Conservation (phyloP, 1,140 invertebrate species). For the Teleogryllus occipitalis region DNA sequence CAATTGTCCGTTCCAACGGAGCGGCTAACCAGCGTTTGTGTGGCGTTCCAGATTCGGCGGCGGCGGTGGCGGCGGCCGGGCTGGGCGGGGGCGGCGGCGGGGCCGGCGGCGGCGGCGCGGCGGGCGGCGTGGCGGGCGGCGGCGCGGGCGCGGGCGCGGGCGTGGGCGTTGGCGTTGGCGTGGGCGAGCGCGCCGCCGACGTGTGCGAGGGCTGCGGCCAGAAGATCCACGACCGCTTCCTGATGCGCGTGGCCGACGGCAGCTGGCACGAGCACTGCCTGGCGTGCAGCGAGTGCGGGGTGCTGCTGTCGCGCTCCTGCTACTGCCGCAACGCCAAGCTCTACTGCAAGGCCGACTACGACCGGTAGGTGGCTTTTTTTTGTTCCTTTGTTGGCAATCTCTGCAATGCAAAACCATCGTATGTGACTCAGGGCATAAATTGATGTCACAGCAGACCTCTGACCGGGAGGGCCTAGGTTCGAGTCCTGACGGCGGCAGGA, state of each 20-base stretch:
- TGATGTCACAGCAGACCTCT: too few species aligned
- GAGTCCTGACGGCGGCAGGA: too few species aligned
- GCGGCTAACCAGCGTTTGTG: too few species aligned
- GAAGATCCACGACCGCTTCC: slow-evolving; percentile 85
- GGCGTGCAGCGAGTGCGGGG: slow-evolving; percentile 81
- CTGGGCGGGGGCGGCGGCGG: slow-evolving; percentile 11
- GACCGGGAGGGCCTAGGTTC: too few species aligned
- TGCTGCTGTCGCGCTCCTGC: slow-evolving; percentile 76
- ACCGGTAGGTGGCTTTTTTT: slow-evolving; percentile 50
- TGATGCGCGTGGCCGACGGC: slow-evolving; percentile 83
- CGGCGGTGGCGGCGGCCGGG: neutral
- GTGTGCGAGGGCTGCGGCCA: slow-evolving; percentile 86
- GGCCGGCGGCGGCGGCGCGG: neutral
- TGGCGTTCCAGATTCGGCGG: neutral
- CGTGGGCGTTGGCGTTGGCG: neutral
- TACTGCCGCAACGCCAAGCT: slow-evolving; percentile 85
- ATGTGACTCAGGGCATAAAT: too few species aligned
- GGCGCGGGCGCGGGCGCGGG: neutral
- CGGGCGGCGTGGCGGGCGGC: neutral
- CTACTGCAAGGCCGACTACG: slow-evolving; percentile 92
- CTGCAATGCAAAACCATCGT: too few species aligned
- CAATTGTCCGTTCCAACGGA: too few species aligned
- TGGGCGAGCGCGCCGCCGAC: slow-evolving; percentile 15
- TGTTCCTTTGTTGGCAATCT: too few species aligned
- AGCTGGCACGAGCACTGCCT: slow-evolving; percentile 90